These are phyloP conservation scores for Dryomyza anilis DNA, from an alignment of 2,888 invertebrate genomes.

Conservation along the genomic window DNA sequence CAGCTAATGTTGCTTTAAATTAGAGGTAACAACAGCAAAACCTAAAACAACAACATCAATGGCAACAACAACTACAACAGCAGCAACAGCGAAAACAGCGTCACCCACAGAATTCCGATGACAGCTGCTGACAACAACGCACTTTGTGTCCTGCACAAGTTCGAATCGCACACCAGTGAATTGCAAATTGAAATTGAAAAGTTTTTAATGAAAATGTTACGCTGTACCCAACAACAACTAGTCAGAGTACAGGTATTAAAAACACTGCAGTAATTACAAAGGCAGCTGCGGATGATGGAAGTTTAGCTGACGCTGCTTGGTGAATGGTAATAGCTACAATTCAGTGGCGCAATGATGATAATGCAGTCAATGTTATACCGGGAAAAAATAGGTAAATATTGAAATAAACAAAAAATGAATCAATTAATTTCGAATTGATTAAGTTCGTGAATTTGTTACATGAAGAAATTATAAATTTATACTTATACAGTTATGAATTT, in stretches of 20 bases:
- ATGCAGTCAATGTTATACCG: no score
- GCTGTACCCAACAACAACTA: not conserved
- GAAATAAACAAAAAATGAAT: no score
- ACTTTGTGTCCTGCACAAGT: not conserved
- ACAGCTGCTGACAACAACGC: not conserved
- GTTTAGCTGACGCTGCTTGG: no score
- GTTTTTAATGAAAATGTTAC: constrained; percentile 11
- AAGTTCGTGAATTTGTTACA: no score
- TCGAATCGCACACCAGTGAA: not conserved
- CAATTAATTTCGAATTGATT: no score
- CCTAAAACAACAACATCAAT: not conserved
- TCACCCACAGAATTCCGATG: not conserved
- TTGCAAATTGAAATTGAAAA: constrained; percentile 13
- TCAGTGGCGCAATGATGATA: no score
- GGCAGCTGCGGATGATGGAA: no score
- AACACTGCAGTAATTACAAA: not conserved
- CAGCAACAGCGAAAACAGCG: not conserved
- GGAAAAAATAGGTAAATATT: no score
- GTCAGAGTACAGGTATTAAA: not conserved
- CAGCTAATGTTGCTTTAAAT: not conserved
- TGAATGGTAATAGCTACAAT: no score
- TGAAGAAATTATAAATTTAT: no score
- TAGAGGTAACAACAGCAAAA: not conserved
- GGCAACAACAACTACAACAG: not conserved
- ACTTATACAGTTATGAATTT: no score